A percentile compares a stretch with the other conserved stretches of the same genome.
These are phyloP conservation scores for Euphysa ruthae DNA, from an alignment of 30 jellyfish, hydroid and myxozoan genomes.

Conservation along the genomic window DNA sequence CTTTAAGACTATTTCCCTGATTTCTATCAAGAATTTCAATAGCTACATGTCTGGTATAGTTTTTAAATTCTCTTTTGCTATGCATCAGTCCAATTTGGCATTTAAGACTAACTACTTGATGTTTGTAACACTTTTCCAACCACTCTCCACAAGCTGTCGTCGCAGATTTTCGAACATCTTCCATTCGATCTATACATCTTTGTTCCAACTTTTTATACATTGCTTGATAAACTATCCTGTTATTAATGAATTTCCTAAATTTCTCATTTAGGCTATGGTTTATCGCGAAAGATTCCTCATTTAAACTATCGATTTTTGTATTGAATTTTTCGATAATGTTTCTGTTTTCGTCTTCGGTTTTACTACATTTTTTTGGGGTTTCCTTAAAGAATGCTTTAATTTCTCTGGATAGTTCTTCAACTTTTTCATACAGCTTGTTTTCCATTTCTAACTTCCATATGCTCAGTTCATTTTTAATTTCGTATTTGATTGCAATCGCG, in stretches of 20 bases:
- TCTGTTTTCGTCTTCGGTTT: too few species aligned
- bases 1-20: too few species aligned
- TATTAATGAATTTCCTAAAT: not conserved
- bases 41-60: not conserved
- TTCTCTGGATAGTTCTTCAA: too few species aligned
- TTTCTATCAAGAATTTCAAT: not conserved
- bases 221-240: not conserved
- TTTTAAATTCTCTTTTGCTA: not conserved
- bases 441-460: not conserved
- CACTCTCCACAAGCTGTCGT: not conserved
- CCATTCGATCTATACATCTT: not conserved
- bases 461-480: not conserved
- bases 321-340: too few species aligned
- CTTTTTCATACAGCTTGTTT: too few species aligned
- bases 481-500: not conserved
- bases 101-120: not conserved
- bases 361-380: too few species aligned
- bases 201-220: too few species aligned
- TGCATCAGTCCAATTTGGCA: not conserved
- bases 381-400: too few species aligned
- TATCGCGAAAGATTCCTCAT: not conserved
- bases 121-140: not conserved
- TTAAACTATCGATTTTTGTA: too few species aligned
- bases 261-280: not conserved
- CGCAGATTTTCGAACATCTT: not conserved